A percentile compares a stretch with the other conserved stretches of the same genome.
phyloP scores from a whole-genome alignment of 2,113 vertebrate species.

The Ploceus nigricollis region DNA sequence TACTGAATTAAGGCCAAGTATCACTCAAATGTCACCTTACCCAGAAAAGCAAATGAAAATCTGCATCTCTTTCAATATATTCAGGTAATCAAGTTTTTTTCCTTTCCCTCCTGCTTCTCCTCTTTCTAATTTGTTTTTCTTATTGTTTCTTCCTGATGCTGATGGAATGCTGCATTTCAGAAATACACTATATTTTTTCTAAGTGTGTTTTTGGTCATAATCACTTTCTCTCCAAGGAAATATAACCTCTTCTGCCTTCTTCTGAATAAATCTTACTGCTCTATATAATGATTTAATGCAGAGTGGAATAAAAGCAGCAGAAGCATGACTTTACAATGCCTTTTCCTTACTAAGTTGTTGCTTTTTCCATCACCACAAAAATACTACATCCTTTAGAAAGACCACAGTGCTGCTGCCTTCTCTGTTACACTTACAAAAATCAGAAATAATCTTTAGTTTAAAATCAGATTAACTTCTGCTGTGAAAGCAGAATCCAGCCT shows the following conservation, averaged over 20 bases:
- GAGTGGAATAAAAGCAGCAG: background rate
- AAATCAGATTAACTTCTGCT: background rate
- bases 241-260: background rate
- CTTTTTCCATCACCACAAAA: background rate
- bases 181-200: background rate
- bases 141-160: background rate
- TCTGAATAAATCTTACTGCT: background rate
- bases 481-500: background rate
- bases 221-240: background rate
- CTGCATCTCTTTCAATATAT: background rate
- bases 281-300: background rate
- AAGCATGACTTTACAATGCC: background rate
- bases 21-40: background rate
- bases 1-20: background rate
- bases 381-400: background rate
- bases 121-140: background rate
- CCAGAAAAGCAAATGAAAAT: background rate
- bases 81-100: background rate
- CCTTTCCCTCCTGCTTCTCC: background rate
- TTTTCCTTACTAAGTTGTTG: background rate
- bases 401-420: rapidly evolving
- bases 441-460: background rate
- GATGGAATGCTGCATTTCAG: background rate
- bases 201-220: background rate
- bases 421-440: background rate